Evolutionary conservation across 1,140 invertebrate species (phyloP).

Genomic region (Conopomorpha cramerella): DNA sequence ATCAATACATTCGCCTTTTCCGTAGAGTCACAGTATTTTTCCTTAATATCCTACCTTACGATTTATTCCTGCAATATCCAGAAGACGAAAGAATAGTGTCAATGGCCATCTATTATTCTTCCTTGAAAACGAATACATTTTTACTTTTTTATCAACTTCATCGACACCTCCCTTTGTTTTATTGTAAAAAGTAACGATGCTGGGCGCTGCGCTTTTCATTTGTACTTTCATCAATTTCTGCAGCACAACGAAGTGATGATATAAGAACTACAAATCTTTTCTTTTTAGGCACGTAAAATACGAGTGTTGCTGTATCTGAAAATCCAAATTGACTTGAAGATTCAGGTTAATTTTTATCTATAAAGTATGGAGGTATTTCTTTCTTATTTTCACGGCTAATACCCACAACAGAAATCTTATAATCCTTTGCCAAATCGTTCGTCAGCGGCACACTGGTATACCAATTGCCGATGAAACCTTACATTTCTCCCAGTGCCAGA

Average conservation of each 20-base stretch:
- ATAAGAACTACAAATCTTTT: conserved; percentile 20
- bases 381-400: conserved; percentile 35
- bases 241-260: conserved; percentile 24
- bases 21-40: conserved; percentile 11
- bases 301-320: conserved; percentile 16
- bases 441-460: conserved; percentile 25
- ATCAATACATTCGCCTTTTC: conserved; percentile 16
- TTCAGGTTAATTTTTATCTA: conserved; percentile 11
- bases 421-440: conserved; percentile 19
- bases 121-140: conserved; percentile 15
- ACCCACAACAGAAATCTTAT: conserved; percentile 29
- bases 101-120: conserved; percentile 20
- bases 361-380: conserved; percentile 28
- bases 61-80: conserved; percentile 20
- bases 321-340: conserved; percentile 22
- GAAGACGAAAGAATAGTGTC: conserved; percentile 14
- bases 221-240: conserved; percentile 19
- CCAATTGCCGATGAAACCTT: conserved; percentile 42
- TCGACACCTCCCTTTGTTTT: conserved; percentile 13
- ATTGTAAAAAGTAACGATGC: conserved; percentile 26
- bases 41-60: conserved; percentile 15
- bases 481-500: conserved; percentile 28
- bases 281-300: conserved; percentile 30
- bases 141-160: conserved; percentile 21
- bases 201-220: conserved; percentile 16